Evolutionary conservation across 2,888 invertebrate genomes (phyloP).

Genomic region (Philaethria dido): DNA sequence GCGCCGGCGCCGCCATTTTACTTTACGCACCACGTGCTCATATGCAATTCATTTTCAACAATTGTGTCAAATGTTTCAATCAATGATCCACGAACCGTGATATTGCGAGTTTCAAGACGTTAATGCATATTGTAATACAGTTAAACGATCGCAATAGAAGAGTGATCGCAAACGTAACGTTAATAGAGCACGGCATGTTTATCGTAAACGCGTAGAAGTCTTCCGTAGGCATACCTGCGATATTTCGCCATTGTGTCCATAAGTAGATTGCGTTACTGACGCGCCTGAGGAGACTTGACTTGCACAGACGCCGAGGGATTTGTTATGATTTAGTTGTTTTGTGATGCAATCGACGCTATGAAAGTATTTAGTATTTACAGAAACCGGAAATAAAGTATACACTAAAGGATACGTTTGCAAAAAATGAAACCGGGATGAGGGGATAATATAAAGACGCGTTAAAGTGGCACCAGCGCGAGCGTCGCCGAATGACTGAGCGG

Average conservation of each 20-base stretch:
- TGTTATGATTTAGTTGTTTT: neutral
- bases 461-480: constrained; percentile 74
- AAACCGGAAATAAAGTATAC: constrained; percentile 21
- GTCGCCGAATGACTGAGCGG: constrained; percentile 79
- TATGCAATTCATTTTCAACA: constrained; percentile 44
- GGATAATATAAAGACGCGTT: constrained; percentile 45
- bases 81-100: neutral
- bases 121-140: neutral
- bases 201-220: constrained; percentile 18
- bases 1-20: constrained; percentile 74
- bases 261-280: constrained; percentile 46
- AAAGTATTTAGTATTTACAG: neutral
- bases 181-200: neutral
- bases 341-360: constrained; percentile 14
- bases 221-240: constrained; percentile 62
- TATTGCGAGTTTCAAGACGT: neutral
- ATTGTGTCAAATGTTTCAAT: constrained; percentile 13
- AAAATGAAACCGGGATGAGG: constrained; percentile 41
- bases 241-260: constrained; percentile 71
- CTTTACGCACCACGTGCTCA: constrained; percentile 75
- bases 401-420: constrained; percentile 25
- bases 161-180: neutral
- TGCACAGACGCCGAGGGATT: constrained; percentile 23
- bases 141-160: constrained; percentile 1
- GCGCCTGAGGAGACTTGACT: constrained; percentile 33